Evolutionary conservation across 2,113 vertebrate genomes (phyloP).

Genomic region (human): GRCh38 chr16:71314001-71314500

Average conservation of each 20-base stretch:
- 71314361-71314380: neutral
- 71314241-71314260: neutral
- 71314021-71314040: neutral
- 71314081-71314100: neutral
- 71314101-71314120: neutral
- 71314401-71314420: neutral
- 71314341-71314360: neutral
- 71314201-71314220: neutral
- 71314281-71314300: neutral
- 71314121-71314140: neutral
- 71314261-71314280: neutral
- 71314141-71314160: constrained; percentile 9
- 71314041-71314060: neutral
- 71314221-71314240: neutral
- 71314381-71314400: neutral
- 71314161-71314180: neutral
- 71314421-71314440: neutral
- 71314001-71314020: neutral
- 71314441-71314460: neutral
- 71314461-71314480: neutral
- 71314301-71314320: neutral
- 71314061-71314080: neutral
- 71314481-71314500: neutral
- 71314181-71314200: neutral
- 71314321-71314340: neutral